Conservation (phyloP, 2,888 invertebrate species). For the Diogma glabrata region DNA sequence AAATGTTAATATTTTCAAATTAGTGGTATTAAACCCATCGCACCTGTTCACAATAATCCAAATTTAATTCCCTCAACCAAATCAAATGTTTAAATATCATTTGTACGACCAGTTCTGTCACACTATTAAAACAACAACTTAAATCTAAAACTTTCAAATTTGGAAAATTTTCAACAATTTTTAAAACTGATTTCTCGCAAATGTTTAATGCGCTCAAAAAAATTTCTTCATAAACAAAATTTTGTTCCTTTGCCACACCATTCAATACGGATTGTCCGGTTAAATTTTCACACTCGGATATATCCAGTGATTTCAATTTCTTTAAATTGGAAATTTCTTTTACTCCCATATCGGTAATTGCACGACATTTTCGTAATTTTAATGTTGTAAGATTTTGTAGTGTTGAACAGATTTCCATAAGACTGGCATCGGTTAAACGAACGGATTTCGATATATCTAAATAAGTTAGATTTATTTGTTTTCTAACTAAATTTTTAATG, state of each 20-base stretch:
- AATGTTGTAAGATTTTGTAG: conserved; percentile 46
- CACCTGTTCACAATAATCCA: conserved; percentile 55
- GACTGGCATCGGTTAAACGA: conserved; percentile 51
- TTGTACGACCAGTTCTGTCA: conserved; percentile 56
- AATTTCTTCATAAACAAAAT: conserved; percentile 40
- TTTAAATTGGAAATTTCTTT: conserved; percentile 42
- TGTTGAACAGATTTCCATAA: conserved; percentile 46
- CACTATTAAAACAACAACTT: conserved; percentile 56
- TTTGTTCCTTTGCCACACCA: conserved; percentile 44
- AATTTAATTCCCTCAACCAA: conserved; percentile 44
- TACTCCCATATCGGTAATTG: conserved; percentile 50
- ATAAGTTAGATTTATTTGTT: conserved; percentile 43
- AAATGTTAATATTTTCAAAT: neutral
- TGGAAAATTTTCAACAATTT: conserved; percentile 45
- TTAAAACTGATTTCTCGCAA: conserved; percentile 48
- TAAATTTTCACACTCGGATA: conserved; percentile 55
- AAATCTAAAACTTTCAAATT: conserved; percentile 49
- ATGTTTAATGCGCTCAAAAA: conserved; percentile 48
- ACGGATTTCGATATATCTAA: conserved; percentile 53
- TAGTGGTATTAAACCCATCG: neutral
- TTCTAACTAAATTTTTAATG: conserved; percentile 40
- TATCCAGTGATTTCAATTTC: conserved; percentile 45
- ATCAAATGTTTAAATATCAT: conserved; percentile 52
- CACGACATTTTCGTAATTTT: conserved; percentile 50
- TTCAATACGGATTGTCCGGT: conserved; percentile 47